phyloP scores from a whole-genome alignment of 2,797 vertebrate species.

The Alosa sapidissima region DNA sequence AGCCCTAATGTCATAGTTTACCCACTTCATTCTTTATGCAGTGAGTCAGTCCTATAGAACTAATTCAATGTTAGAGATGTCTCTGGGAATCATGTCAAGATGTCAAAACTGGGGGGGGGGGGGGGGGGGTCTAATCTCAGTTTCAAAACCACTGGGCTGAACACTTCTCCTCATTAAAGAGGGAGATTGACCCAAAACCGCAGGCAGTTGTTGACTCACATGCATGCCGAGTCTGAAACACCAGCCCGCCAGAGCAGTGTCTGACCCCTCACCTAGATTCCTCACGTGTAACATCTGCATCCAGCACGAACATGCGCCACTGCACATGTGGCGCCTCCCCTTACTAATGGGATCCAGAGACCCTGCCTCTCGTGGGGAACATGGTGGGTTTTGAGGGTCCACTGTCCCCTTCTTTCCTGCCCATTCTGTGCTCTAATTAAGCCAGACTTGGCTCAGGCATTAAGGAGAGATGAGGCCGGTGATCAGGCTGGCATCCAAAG shows the following conservation, averaged over 20 bases:
- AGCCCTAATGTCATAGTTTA: neutral
- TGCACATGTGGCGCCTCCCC: slow-evolving; percentile 6
- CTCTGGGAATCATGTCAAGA: neutral
- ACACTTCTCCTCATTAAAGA: neutral
- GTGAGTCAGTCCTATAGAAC: neutral
- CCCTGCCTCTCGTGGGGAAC: neutral
- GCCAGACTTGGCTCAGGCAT: neutral
- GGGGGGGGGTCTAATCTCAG: neutral
- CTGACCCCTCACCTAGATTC: slow-evolving; percentile 70
- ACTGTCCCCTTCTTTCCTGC: neutral
- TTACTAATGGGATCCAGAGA: neutral
- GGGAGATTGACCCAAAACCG: neutral
- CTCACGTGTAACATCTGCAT: slow-evolving; percentile 47
- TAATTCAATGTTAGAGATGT: neutral
- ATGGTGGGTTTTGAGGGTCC: neutral
- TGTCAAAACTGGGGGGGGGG: neutral
- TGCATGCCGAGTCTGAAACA: neutral
- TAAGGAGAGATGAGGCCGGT: neutral
- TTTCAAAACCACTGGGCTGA: neutral
- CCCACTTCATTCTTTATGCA: neutral
- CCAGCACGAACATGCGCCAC: slow-evolving; percentile 36
- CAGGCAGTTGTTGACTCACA: neutral
- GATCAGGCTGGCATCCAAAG: neutral
- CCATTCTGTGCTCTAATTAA: neutral
- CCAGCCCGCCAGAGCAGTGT: neutral